These are phyloP conservation scores for Cataglyphis altisquamis DNA, from an alignment of 2,888 invertebrate genomes.

Conservation along the genomic window DNA sequence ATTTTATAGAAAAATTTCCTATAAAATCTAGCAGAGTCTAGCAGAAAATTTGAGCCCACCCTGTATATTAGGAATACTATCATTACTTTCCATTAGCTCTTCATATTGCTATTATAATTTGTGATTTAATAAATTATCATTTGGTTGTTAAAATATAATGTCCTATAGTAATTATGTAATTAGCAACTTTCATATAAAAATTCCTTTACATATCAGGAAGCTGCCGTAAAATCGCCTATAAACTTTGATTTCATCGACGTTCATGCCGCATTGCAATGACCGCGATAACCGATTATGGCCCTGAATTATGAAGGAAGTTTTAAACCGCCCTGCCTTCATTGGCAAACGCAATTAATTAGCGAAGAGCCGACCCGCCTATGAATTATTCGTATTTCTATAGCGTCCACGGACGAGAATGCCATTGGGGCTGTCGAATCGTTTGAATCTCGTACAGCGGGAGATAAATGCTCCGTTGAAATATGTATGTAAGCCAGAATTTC, in stretches of 20 bases:
- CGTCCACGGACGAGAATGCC: conserved; percentile 22
- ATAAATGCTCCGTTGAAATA: conserved; percentile 79
- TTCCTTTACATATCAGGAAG: conserved; percentile 56
- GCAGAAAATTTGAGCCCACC: too few species aligned
- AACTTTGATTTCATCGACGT: conserved; percentile 65
- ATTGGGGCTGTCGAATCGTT: conserved; percentile 47
- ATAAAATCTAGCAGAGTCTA: too few species aligned
- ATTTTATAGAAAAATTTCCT: too few species aligned
- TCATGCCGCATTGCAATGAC: conserved; percentile 70
- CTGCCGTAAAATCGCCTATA: conserved; percentile 64
- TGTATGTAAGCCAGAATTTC: conserved; percentile 72
- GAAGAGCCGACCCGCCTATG: conserved; percentile 71
- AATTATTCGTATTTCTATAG: conserved; percentile 73
- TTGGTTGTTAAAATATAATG: conserved; percentile 3
- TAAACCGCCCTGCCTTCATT: conserved; percentile 76
- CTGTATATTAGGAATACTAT: background rate
- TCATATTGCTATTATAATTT: background rate
- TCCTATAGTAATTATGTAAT: conserved; percentile 4
- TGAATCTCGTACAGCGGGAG: conserved; percentile 56
- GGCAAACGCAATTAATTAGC: conserved; percentile 79
- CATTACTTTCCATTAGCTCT: background rate
- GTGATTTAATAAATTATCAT: conserved; percentile 16
- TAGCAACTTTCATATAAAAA: conserved; percentile 63
- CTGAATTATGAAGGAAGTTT: conserved; percentile 78
- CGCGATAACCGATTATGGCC: conserved; percentile 72